Conservation (phyloP, 1,140 invertebrate species). For the Anagrus nilaparvatae region DNA sequence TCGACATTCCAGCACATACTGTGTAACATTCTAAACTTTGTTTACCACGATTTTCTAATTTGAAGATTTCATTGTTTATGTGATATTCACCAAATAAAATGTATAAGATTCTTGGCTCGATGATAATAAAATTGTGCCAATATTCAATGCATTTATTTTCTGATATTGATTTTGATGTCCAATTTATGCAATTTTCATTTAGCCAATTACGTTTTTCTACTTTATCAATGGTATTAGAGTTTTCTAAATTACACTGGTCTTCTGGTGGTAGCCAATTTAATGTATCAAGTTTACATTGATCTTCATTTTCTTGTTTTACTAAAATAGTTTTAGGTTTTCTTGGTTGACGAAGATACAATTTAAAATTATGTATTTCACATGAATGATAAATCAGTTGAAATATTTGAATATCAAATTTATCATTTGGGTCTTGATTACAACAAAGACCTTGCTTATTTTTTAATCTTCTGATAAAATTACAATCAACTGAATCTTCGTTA, state of each 20-base stretch:
- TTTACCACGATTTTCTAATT: slow-evolving; percentile 24
- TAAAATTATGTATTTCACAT: slow-evolving; percentile 27
- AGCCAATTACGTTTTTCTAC: slow-evolving; percentile 26
- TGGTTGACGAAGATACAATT: slow-evolving; percentile 13
- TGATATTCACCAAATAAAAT: slow-evolving; percentile 29
- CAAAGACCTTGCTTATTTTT: not conserved
- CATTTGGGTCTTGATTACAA: not conserved
- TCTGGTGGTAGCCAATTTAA: not conserved
- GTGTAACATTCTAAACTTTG: slow-evolving; percentile 29
- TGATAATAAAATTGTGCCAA: slow-evolving; percentile 29
- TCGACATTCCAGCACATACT: slow-evolving; percentile 31
- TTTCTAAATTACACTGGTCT: slow-evolving; percentile 9
- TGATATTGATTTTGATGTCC: slow-evolving; percentile 14
- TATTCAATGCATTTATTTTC: slow-evolving; percentile 2
- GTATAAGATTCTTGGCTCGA: slow-evolving; percentile 24
- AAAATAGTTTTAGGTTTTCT: slow-evolving; percentile 2
- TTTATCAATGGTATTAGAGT: not conserved
- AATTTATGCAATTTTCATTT: slow-evolving; percentile 18
- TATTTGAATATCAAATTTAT: slow-evolving; percentile 22
- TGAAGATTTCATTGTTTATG: slow-evolving; percentile 25
- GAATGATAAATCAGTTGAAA: slow-evolving; percentile 24
- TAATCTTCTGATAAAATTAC: too few relatives aligned
- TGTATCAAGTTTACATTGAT: slow-evolving; percentile 19
- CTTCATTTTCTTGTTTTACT: slow-evolving; percentile 15
- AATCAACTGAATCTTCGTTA: slow-evolving; percentile 9